Base-by-base conservation (phyloP, 2,888 invertebrate species). In the Tanypteryx hageni region DNA sequence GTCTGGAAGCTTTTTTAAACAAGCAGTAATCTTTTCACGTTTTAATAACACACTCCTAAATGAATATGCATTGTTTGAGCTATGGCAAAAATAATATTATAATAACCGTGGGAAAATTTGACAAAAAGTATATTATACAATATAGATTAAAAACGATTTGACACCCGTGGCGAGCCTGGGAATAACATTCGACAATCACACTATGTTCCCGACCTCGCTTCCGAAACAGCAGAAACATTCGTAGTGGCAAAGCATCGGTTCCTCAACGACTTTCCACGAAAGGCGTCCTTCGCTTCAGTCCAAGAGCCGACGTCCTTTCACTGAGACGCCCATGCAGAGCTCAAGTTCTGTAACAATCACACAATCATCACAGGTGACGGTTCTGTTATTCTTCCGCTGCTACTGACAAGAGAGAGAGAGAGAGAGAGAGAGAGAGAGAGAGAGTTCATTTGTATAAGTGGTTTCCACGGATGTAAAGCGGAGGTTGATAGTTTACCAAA, bases 11-110 rank as follows among this genome's bases (percentile, higher is more conserved):
- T 22, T 27, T 76, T 76, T 76, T 76, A 22, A 76, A 76, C 76
- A 27, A 76, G 76, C 10, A 22, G 76, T 76, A n/a, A 76, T 76
- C 22, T 27, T 76, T 27, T 76, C 76, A 13, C 0, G 8, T 76
- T 76, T 76, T 27, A 9, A 27, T 76, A 76, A 76, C 76, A 76
- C 76, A 76, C 76, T 76, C 27, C 27, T 27, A 76, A 76, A 22
- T 76, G 76, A 76, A 76, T 76, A 76, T 27, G 9, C 7, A 76
- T 27, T 27, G 22, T 76, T 76, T 22, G 76, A 76, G 76, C 76
- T 76, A 76, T 76, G 76, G 76, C 76, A 76, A 76, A 76, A 76
- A 76, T 76, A 76, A 76, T 76, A 27, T 76, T 76, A 76, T 22
- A 76, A 27, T 22, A 76, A 76, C 22, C 76, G 76, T 76, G 76